A percentile compares a stretch with the other conserved stretches of the same genome.
Evolutionary conservation across 2,888 invertebrate genomes (phyloP).

Genomic region (Drosophila meridionalis): DNA sequence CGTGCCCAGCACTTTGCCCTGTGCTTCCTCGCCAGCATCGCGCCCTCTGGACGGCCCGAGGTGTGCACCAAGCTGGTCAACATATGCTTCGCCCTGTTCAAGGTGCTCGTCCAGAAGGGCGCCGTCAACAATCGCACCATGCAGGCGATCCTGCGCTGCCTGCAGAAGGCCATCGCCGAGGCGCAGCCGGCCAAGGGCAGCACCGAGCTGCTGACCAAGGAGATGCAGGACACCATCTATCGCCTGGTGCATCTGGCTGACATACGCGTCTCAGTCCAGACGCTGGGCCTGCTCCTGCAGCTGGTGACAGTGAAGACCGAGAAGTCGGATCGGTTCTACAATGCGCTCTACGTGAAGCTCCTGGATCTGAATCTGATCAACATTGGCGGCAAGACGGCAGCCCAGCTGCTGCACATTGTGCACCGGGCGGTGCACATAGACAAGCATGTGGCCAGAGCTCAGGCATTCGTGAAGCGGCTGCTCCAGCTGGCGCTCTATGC

Average conservation of each 20-base stretch:
- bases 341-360: constrained; percentile 94
- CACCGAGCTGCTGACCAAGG: constrained; percentile 82
- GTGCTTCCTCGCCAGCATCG: constrained; percentile 95
- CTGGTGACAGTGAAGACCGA: constrained; percentile 80
- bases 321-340: constrained; percentile 88
- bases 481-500: constrained; percentile 89
- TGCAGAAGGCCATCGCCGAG: constrained; percentile 89
- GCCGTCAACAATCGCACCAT: constrained; percentile 94
- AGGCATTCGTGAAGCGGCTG: constrained; percentile 94
- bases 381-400: constrained; percentile 87
- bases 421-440: constrained; percentile 94
- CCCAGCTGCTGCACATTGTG: constrained; percentile 93
- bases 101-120: constrained; percentile 92
- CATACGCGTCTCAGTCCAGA: constrained; percentile 88
- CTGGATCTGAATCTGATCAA: constrained; percentile 89
- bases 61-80: constrained; percentile 94
- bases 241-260: constrained; percentile 92
- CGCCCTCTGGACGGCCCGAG: constrained; percentile 89
- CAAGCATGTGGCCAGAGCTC: constrained; percentile 88
- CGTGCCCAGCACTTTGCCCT: constrained; percentile 97
- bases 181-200: constrained; percentile 79
- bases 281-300: constrained; percentile 83
- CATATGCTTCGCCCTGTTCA: constrained; percentile 98
- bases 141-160: constrained; percentile 92
- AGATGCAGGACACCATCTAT: constrained; percentile 89